A percentile compares a stretch with the other conserved stretches of the same genome.
Evolutionary conservation across 1,140 invertebrate genomes (phyloP).

Genomic region (Vanessa tameamea): DNA sequence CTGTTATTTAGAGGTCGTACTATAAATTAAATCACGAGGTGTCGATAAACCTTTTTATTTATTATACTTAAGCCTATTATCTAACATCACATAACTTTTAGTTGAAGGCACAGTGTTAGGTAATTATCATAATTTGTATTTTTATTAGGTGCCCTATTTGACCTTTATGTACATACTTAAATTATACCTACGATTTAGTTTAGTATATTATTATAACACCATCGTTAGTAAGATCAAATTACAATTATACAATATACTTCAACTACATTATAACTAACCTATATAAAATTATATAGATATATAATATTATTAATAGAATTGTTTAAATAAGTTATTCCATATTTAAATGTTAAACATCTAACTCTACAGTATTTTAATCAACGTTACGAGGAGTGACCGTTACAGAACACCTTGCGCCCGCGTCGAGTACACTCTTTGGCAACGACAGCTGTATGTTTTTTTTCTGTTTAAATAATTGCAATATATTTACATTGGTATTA

Average conservation of each 20-base stretch:
- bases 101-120: constrained; percentile 60
- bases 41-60: constrained; percentile 43
- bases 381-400: constrained; percentile 56
- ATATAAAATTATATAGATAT: constrained; percentile 3
- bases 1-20: constrained; percentile 9
- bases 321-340: constrained; percentile 15
- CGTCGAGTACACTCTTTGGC: constrained; percentile 67
- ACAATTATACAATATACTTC: constrained; percentile 14
- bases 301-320: not conserved
- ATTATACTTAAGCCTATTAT: constrained; percentile 40
- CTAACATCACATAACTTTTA: constrained; percentile 71
- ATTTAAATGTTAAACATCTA: constrained; percentile 28
- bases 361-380: constrained; percentile 30
- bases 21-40: constrained; percentile 29
- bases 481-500: constrained; percentile 53
- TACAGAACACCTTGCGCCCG: constrained; percentile 72
- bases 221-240: constrained; percentile 11
- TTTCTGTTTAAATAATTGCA: constrained; percentile 43
- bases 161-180: constrained; percentile 42
- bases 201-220: not conserved
- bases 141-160: constrained; percentile 50
- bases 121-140: constrained; percentile 52
- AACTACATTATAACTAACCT: constrained; percentile 6
- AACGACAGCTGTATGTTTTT: constrained; percentile 74
- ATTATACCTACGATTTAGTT: constrained; percentile 3